Base-by-base conservation (phyloP, 1,140 invertebrate species). In the Grapholita molesta region DNA sequence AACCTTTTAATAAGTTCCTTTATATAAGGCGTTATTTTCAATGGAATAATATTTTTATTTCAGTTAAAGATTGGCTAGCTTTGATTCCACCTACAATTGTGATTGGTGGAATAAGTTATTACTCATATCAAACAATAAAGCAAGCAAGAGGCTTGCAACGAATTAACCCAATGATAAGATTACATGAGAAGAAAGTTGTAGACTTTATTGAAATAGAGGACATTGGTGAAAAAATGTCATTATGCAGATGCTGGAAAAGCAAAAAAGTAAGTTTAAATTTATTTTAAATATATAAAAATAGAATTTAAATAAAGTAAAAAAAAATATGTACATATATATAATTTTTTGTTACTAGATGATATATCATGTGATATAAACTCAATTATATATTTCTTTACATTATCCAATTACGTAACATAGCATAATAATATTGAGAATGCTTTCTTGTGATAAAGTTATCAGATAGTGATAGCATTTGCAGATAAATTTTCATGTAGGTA, bases 161-260 rank as follows among this genome's bases (percentile, higher is more conserved):
- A 57, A 91, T 95, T 8, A 96, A 96, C 84, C 88, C 85, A 3
- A 72, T 70, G 8, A 92, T 96, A 66, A 93, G 93, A 8, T 95
- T 95, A 75, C 90, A 93, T 68, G 91, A 91, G 70, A 82, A 93
- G 3, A 98, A 99, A 92, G 97, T 98, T 8, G 97, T 98, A 5
- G 95, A 98, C 81, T 90, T 94, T 71, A 85, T 97, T 70, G 97
- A 98, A 84, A 96, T 98, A 76, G 97, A 99, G 93, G 97, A 98
- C 83, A 95, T 98, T 53, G 94, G 95, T 11, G 96, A 97, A 12
- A 97, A 97, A 85, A 95, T 95, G 53, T 95, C 94, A 4, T 97
- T 97, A 75, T 98, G 97, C 82, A 94, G 98, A 24, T 98, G 98
- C 88, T 99, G 98, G 98, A 94, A 94, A 84, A 96, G 95, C 71